Evolutionary conservation across 1,140 invertebrate genomes (phyloP).

Genomic region (Calycopis cecrops): DNA sequence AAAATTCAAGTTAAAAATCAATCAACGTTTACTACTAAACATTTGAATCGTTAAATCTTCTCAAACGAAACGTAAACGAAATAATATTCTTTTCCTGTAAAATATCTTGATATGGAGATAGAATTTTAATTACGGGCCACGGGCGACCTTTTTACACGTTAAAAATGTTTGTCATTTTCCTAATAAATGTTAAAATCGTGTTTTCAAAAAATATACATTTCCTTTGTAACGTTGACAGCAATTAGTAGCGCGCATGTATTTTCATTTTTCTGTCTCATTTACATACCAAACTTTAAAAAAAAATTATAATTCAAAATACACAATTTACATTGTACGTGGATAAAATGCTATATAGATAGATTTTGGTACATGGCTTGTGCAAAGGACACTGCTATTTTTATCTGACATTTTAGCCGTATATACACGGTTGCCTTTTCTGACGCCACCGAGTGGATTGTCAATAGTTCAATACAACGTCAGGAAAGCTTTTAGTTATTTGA

Average conservation of each 20-base stretch:
- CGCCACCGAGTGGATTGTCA: constrained; percentile 18
- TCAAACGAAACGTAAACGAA: constrained; percentile 20
- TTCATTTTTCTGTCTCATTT: constrained; percentile 5
- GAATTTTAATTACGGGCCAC: constrained; percentile 19
- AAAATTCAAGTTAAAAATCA: too few species aligned
- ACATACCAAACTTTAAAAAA: constrained; percentile 3
- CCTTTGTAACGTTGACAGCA: too few species aligned
- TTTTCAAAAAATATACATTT: not conserved
- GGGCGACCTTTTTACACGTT: constrained; percentile 10
- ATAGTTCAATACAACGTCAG: constrained; percentile 21
- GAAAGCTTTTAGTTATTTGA: constrained; percentile 19
- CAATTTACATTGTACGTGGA: too few species aligned
- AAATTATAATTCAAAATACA: too few species aligned
- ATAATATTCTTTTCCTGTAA: constrained; percentile 19
- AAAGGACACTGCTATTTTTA: not conserved
- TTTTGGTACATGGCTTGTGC: not conserved
- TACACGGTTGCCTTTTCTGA: constrained; percentile 10
- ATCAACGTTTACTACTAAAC: not conserved
- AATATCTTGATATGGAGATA: constrained; percentile 12
- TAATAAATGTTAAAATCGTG: constrained; percentile 17
- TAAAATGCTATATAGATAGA: too few species aligned
- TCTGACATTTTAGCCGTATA: constrained; percentile 13
- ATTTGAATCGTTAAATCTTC: constrained; percentile 21
- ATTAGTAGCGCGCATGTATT: not conserved
- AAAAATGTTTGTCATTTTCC: constrained; percentile 17